Conservation (phyloP, 2,113 vertebrate genomes). For the Cettia cetti region DNA sequence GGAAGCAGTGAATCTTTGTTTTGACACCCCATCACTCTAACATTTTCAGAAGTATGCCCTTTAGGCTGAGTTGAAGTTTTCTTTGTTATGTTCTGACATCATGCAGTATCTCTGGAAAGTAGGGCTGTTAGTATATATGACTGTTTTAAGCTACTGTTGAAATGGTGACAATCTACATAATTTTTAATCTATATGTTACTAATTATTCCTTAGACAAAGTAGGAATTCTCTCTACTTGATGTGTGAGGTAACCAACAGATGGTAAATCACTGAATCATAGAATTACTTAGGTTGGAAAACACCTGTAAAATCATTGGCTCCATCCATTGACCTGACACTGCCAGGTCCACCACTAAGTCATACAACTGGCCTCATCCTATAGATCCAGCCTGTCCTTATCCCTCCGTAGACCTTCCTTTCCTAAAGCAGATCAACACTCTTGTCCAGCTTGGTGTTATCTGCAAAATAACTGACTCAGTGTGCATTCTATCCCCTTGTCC, state of each 20-base stretch:
- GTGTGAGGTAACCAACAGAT: not conserved
- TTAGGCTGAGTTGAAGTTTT: not conserved
- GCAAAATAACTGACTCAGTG: not conserved
- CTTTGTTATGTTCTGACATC: not conserved
- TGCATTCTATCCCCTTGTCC: not conserved
- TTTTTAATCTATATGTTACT: not conserved
- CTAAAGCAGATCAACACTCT: not conserved
- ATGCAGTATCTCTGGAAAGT: not conserved
- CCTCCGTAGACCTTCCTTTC: not conserved
- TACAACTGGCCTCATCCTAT: not conserved
- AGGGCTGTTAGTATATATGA: not conserved
- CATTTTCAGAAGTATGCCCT: not conserved
- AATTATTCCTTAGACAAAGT: not conserved
- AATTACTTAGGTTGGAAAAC: not conserved
- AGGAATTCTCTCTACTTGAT: not conserved
- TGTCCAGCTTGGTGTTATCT: not conserved
- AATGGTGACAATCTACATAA: not conserved
- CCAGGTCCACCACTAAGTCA: not conserved
- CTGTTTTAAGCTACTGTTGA: not conserved
- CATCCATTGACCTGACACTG: not conserved
- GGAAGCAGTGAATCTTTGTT: not conserved
- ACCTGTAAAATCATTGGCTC: not conserved
- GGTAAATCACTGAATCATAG: not conserved
- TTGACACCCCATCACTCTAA: not conserved
- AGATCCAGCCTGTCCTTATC: not conserved